Evolutionary conservation across 2,113 vertebrate genomes (phyloP).

Genomic region (Phoenicopterus ruber): DNA sequence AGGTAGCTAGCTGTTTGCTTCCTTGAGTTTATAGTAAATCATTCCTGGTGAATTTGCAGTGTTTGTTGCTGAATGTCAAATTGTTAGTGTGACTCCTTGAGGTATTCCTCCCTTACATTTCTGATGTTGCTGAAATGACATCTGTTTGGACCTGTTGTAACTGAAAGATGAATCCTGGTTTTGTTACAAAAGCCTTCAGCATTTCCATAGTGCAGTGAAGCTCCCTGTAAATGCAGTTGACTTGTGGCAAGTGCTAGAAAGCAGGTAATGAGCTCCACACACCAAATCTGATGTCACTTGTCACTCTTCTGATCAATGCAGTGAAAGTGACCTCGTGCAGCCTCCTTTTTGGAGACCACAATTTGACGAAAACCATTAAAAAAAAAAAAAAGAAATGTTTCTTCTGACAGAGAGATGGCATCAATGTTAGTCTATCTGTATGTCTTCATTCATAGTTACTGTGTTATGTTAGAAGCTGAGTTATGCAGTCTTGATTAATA

Average conservation of each 20-base stretch:
- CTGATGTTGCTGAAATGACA: background rate
- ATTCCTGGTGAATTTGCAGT: background rate
- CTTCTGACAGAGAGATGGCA: background rate
- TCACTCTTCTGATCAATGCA: background rate
- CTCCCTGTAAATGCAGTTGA: background rate
- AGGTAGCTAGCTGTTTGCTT: background rate
- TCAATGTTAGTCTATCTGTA: background rate
- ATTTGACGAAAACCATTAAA: background rate
- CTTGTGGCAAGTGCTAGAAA: background rate
- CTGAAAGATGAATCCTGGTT: background rate
- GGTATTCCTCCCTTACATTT: background rate
- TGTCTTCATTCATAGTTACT: background rate
- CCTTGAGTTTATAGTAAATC: background rate
- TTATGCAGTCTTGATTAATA: background rate
- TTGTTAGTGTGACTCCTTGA: background rate
- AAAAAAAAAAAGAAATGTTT: background rate
- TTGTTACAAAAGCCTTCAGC: background rate
- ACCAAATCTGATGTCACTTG: background rate
- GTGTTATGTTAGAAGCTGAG: background rate
- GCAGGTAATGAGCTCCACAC: background rate
- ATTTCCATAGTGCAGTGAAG: background rate
- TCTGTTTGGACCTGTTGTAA: background rate
- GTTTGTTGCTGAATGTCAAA: background rate
- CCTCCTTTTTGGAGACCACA: background rate
- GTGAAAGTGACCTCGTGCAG: background rate